Evolutionary conservation across 2,797 vertebrate genomes (phyloP).

Genomic region (Crocidura indochinensis): DNA sequence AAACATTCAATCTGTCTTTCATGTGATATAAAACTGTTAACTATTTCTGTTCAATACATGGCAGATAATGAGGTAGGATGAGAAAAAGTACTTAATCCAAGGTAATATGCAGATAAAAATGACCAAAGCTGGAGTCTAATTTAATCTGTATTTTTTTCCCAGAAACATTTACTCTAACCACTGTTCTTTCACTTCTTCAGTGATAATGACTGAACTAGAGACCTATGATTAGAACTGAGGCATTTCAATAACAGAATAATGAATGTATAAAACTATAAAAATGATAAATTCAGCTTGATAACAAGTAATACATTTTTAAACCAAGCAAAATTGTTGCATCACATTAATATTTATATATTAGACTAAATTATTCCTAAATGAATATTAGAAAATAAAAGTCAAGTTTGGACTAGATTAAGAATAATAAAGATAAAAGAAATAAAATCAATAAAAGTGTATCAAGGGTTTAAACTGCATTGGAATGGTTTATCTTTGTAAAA

Average conservation of each 20-base stretch:
- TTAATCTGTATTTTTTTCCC: not conserved
- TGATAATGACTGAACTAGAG: not conserved
- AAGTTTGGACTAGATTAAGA: not conserved
- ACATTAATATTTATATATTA: not conserved
- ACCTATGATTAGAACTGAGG: not conserved
- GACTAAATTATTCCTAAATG: not conserved
- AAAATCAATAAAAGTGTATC: not conserved
- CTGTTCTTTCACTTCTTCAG: not conserved
- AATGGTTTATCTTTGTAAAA: not conserved
- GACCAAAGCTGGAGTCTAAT: not conserved
- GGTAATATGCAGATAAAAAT: not conserved
- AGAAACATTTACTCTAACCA: not conserved
- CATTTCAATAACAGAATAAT: too few species aligned
- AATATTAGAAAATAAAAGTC: not conserved
- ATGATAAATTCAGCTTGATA: not conserved
- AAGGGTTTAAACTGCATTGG: not conserved
- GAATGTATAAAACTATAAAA: not conserved
- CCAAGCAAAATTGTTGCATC: not conserved
- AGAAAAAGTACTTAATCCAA: not conserved
- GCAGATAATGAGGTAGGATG: not conserved
- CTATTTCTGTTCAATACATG: constrained; percentile 1
- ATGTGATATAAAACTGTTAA: constrained; percentile 1
- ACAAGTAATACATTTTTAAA: not conserved
- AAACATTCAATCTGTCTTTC: not conserved
- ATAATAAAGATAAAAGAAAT: not conserved